Evolutionary conservation across 2,888 invertebrate species (phyloP), one percentile per base, ranked within the genome.

Genomic region (Lasioglossum zephyrum): DNA sequence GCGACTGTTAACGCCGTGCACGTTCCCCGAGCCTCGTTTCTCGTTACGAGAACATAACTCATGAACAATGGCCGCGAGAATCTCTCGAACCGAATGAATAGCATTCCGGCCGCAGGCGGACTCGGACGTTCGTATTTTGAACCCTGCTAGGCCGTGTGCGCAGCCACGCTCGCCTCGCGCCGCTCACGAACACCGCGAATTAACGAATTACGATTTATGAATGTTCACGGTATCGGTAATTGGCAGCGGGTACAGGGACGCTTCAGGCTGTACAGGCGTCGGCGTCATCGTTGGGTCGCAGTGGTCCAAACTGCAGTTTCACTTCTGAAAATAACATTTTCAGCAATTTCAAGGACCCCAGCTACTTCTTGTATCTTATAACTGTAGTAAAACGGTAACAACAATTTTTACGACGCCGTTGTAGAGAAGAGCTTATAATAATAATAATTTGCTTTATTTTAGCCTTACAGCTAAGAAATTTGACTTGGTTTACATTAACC

Each of bases 181-280:
- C 72, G 75, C 74, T 83, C 81, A 77, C 83, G 78, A 76, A 73
- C 76, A 82, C 69, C 82, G 88, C 81, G 91, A 90, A 91, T 91
- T 91, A 91, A 91, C 91, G 91, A 91, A 91, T 91, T 90, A 84
- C 91, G 86, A 91, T 91, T 91, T 91, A 91, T 91, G 91, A 81
- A 91, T 87, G 86, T 84, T 84, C 80, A 82, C 80, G 84, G 82
- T 82, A 91, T 90, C 87, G 89, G 83, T 91, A 91, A 91, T 91
- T 91, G 91, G 87, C 90, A 88, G 77, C 84, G 86, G 83, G 85
- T 90, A 84, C 86, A 79, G 76, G 81, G 79, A 87, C 74, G 88
- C 87, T 86, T 31, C 72, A 31, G 85, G 87, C 82, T 39, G 86
- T 84, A 85, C 84, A 77, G 87, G 88, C 87, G 89, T 82, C 83